Percentiles rank a stretch among this genome's conserved stretches.
These are phyloP conservation scores for Plagiodera versicolora DNA, from an alignment of 2,888 invertebrate genomes.

Conservation along the genomic window DNA sequence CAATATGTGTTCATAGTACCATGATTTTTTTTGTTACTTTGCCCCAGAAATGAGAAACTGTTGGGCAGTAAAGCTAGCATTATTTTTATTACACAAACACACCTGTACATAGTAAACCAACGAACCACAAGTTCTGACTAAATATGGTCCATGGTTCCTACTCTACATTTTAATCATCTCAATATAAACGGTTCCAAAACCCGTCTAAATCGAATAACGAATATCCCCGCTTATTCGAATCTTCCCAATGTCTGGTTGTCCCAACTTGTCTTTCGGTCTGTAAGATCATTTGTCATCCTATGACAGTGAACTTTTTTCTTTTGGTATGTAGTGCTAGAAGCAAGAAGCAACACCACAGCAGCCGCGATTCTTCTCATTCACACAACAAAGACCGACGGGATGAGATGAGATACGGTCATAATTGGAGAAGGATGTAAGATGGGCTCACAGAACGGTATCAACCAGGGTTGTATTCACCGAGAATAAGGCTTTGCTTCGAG, in stretches of 20 bases:
- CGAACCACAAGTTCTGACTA: too few relatives aligned
- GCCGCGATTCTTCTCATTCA: constrained; percentile 20
- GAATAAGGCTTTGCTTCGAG: background rate
- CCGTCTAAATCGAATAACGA: too few relatives aligned
- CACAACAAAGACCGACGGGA: constrained; percentile 26
- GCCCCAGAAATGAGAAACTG: too few relatives aligned
- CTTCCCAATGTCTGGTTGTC: background rate
- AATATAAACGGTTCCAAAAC: too few relatives aligned
- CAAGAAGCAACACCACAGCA: background rate
- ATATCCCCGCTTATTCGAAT: background rate
- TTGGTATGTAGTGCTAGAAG: background rate
- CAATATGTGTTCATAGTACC: too few relatives aligned
- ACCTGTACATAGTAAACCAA: too few relatives aligned
- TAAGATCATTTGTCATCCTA: constrained; percentile 13
- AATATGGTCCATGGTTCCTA: too few relatives aligned
- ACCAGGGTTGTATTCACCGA: constrained; percentile 19
- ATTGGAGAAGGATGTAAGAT: constrained; percentile 18
- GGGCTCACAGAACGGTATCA: constrained; percentile 12
- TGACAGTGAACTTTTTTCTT: constrained; percentile 24
- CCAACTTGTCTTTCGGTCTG: background rate
- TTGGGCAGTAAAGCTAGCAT: too few relatives aligned
- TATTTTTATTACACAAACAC: too few relatives aligned
- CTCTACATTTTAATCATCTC: too few relatives aligned
- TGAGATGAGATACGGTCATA: constrained; percentile 17
- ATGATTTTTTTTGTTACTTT: too few relatives aligned